phyloP scores from a whole-genome alignment of 2,888 invertebrate genomes.

The Nysson spinosus region DNA sequence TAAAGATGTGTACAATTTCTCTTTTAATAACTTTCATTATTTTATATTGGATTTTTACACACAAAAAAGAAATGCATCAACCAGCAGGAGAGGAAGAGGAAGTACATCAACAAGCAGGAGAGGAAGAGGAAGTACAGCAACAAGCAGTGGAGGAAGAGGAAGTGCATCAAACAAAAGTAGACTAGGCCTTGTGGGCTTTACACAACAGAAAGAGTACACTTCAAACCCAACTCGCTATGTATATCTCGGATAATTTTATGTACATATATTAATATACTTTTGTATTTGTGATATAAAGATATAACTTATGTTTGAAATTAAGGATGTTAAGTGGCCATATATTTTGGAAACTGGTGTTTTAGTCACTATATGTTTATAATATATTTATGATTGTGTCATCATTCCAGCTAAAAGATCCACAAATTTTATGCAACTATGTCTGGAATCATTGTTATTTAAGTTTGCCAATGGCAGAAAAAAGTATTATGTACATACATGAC shows the following conservation, averaged over 20 bases:
- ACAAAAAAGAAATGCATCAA: not conserved
- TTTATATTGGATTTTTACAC: not conserved
- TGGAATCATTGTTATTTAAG: too few species aligned
- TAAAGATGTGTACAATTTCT: not conserved
- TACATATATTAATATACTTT: not conserved
- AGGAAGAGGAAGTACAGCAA: constrained; percentile 15
- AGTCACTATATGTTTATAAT: constrained; percentile 6
- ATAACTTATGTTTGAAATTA: constrained; percentile 5
- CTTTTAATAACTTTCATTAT: not conserved
- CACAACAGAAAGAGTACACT: constrained; percentile 61
- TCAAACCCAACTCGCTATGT: constrained; percentile 61
- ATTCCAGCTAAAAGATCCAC: too few species aligned
- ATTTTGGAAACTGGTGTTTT: constrained; percentile 6
- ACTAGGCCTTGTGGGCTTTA: constrained; percentile 68
- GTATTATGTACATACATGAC: too few species aligned
- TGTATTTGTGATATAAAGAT: not conserved
- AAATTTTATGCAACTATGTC: too few species aligned
- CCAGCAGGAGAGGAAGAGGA: not conserved
- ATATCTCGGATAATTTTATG: constrained; percentile 40
- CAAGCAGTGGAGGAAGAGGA: constrained; percentile 22
- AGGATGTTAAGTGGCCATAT: constrained; percentile 3
- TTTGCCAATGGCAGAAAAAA: too few species aligned
- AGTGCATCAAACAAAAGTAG: constrained; percentile 10
- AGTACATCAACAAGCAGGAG: constrained; percentile 27
- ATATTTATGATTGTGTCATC: constrained; percentile 30